A percentile compares a stretch with the other conserved stretches of the same genome.
Evolutionary conservation across 23 tunicate genomes (phyloP).

Genomic region (Phallusia fumigata): DNA sequence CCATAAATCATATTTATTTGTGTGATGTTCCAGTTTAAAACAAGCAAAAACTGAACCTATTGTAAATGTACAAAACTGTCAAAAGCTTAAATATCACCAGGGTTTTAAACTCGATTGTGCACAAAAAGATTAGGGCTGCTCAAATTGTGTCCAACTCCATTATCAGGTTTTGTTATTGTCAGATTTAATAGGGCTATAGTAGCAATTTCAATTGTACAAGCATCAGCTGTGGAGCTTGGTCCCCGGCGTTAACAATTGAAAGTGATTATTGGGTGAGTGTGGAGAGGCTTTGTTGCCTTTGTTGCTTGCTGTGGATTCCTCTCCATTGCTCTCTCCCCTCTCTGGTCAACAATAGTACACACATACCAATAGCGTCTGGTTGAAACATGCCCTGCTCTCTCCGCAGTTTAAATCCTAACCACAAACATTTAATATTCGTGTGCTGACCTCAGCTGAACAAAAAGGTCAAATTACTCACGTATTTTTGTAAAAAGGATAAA

Average conservation of each 20-base stretch:
- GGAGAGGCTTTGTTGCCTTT: neutral
- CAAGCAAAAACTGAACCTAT: too few species aligned
- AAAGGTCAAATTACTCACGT: too few species aligned
- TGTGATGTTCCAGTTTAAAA: too few species aligned
- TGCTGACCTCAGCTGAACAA: too few species aligned
- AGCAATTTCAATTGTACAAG: neutral
- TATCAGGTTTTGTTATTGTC: neutral
- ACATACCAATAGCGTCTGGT: neutral
- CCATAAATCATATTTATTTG: too few species aligned
- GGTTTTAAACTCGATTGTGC: too few species aligned
- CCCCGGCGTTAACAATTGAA: neutral
- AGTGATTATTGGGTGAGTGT: slow-evolving; percentile 1
- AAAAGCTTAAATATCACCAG: too few species aligned
- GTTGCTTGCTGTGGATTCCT: slow-evolving; percentile 1
- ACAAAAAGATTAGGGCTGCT: too few species aligned
- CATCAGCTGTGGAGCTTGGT: neutral
- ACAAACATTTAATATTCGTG: slow-evolving; percentile 12
- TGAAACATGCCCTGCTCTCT: neutral
- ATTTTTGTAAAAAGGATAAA: too few species aligned
- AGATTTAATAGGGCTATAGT: neutral
- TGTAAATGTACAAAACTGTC: too few species aligned
- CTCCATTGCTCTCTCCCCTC: neutral
- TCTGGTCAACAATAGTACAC: neutral
- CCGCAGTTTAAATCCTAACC: slow-evolving; percentile 1
- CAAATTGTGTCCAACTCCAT: neutral